A percentile compares a stretch with the other conserved stretches of the same genome.
These are phyloP conservation scores for Copidosoma aretas DNA, from an alignment of 2,888 invertebrate species.

Conservation along the genomic window DNA sequence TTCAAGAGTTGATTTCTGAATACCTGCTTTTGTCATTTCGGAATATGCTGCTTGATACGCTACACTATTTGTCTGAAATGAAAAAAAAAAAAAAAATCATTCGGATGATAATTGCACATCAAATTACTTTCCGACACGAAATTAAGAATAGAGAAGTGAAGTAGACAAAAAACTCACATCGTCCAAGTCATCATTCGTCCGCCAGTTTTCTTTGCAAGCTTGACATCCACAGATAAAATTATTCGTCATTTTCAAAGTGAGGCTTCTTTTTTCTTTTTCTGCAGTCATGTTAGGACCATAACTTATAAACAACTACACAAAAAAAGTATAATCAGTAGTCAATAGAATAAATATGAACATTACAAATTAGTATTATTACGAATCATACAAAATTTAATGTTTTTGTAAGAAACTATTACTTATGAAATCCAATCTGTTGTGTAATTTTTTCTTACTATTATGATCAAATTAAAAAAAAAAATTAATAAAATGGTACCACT, in stretches of 20 bases:
- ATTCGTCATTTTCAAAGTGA: background rate
- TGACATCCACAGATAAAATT: background rate
- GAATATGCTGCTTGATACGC: too few species aligned
- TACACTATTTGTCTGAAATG: background rate
- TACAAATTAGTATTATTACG: too few species aligned
- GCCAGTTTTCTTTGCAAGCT: background rate
- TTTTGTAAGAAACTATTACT: too few species aligned
- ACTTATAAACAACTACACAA: background rate
- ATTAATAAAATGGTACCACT: background rate
- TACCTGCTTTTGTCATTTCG: background rate
- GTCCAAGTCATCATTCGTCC: too few species aligned
- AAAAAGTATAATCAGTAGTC: too few species aligned
- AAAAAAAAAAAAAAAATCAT: too few species aligned
- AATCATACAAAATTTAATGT: too few species aligned
- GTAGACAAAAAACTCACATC: too few species aligned
- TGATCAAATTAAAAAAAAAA: too few species aligned
- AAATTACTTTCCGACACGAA: background rate
- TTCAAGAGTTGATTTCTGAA: background rate
- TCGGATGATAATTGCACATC: too few species aligned
- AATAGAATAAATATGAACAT: too few species aligned
- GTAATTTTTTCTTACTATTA: background rate
- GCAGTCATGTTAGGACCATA: background rate
- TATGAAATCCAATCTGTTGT: too few species aligned
- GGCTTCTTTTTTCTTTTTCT: background rate
- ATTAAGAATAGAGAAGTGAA: background rate